Percentiles rank a stretch among this genome's conserved stretches.
phyloP scores from a whole-genome alignment of 2,888 invertebrate species.

The Rambutsinella grinnellia region DNA sequence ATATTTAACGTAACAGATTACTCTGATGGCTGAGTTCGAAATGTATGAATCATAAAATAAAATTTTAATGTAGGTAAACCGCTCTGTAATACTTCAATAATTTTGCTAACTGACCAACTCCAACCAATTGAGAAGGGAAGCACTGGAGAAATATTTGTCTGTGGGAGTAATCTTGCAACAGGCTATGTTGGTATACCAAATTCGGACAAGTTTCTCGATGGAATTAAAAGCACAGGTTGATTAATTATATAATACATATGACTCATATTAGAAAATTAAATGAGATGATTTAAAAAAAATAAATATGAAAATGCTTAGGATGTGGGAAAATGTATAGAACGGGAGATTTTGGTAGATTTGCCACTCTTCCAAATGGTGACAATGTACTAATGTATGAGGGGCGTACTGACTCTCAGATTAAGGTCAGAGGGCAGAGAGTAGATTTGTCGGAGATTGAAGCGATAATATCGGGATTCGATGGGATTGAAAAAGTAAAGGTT shows the following conservation, averaged over 20 bases:
- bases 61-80: conserved; percentile 75
- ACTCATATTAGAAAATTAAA: neutral
- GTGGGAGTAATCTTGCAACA: conserved; percentile 63
- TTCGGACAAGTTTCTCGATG: conserved; percentile 65
- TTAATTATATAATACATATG: conserved; percentile 17
- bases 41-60: conserved; percentile 29
- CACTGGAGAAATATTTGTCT: conserved; percentile 65
- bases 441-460: conserved; percentile 44
- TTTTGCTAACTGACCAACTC: conserved; percentile 80
- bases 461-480: conserved; percentile 75
- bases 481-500: conserved; percentile 82
- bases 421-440: conserved; percentile 88
- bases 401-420: conserved; percentile 74
- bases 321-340: conserved; percentile 53
- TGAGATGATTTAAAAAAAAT: neutral
- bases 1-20: neutral
- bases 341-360: conserved; percentile 61
- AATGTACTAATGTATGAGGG: conserved; percentile 52
- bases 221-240: conserved; percentile 49
- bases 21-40: neutral
- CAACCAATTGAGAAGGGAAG: conserved; percentile 79
- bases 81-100: conserved; percentile 84
- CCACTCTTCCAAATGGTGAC: conserved; percentile 38
- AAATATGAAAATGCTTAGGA: conserved; percentile 12
- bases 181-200: conserved; percentile 64